Evolutionary conservation across 2,113 vertebrate species (phyloP).

Genomic region (Rhodinocichla rosea): DNA sequence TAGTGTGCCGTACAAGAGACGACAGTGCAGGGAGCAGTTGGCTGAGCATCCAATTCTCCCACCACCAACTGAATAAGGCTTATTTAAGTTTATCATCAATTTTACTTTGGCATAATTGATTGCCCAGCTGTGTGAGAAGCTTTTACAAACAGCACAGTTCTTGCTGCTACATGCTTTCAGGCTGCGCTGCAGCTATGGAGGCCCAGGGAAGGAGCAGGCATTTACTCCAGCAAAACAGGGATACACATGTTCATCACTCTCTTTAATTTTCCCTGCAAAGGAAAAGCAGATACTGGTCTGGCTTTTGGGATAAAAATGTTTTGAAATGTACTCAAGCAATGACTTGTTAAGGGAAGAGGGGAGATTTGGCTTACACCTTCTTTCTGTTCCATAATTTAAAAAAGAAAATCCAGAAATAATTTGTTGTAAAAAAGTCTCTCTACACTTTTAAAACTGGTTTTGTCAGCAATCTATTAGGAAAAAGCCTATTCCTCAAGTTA

Average conservation of each 20-base stretch:
- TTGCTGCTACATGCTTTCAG: background rate
- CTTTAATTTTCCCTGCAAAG: background rate
- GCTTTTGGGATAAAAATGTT: background rate
- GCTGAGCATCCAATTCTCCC: background rate
- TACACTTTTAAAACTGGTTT: background rate
- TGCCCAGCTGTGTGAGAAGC: constrained; percentile 25
- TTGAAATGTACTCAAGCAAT: background rate
- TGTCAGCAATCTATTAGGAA: background rate
- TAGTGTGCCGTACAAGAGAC: fast-evolving
- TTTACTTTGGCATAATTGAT: constrained; percentile 9
- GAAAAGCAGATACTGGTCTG: background rate
- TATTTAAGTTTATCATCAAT: background rate
- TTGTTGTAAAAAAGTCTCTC: background rate
- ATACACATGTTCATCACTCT: background rate
- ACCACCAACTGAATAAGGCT: background rate
- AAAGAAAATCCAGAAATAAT: background rate
- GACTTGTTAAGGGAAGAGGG: background rate
- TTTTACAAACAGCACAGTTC: background rate
- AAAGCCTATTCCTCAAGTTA: background rate
- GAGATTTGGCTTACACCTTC: background rate
- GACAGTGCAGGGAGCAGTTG: background rate
- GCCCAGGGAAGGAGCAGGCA: background rate
- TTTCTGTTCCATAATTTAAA: background rate
- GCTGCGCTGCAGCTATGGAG: background rate
- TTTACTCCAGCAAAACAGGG: background rate